These are phyloP conservation scores for Bos indicus DNA, from an alignment of 2,113 vertebrate genomes.

Conservation along the genomic window DNA sequence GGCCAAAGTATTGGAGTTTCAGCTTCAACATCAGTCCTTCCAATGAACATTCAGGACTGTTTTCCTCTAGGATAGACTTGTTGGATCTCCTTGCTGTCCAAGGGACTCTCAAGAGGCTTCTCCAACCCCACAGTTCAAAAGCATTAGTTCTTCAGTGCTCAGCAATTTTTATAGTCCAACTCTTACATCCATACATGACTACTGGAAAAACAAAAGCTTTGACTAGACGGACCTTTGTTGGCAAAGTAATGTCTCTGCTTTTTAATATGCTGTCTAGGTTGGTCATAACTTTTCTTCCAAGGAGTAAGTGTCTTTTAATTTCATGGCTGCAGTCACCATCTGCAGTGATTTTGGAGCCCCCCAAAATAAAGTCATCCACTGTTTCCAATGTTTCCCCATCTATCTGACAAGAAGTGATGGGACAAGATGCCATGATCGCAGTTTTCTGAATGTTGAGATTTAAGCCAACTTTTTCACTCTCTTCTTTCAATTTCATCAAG, in stretches of 20 bases:
- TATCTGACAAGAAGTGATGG: neutral
- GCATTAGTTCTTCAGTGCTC: neutral
- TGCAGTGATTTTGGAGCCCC: neutral
- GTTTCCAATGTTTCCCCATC: neutral
- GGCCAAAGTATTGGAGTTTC: neutral
- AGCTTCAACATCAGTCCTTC: neutral
- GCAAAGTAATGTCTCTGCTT: neutral
- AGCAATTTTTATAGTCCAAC: neutral
- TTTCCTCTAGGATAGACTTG: neutral
- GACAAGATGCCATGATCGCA: neutral
- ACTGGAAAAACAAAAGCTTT: neutral
- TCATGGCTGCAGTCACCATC: neutral
- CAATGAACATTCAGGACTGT: neutral
- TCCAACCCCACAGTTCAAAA: neutral
- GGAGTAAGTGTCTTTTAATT: neutral
- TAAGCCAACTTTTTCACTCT: neutral
- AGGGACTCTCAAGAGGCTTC: neutral
- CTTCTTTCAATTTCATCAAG: neutral
- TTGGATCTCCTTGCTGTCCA: neutral
- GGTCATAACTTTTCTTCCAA: neutral
- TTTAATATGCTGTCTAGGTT: neutral
- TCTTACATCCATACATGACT: neutral
- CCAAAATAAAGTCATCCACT: rapidly evolving
- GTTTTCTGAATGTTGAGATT: neutral
- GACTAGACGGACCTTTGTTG: neutral